Base-by-base conservation (phyloP, 2,113 vertebrate species). In the Cromileptes altivelis region DNA sequence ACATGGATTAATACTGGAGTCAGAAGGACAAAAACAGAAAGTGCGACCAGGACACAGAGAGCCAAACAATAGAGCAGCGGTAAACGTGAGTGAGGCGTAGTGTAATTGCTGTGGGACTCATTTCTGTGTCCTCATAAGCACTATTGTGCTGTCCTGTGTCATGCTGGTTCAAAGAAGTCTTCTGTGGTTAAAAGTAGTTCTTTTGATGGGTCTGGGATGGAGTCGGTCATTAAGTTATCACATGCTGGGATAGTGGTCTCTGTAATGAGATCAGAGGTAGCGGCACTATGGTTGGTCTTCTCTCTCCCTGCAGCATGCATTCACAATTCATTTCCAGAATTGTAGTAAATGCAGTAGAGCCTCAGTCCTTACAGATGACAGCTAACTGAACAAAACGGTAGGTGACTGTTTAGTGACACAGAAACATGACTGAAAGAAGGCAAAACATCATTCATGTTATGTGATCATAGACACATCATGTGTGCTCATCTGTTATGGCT, bases 211-310 rank as follows among this genome's bases (percentile, higher is more conserved):
- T 67, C 55, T 56, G 50, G 50, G 62, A 70, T 56, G 57, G 65
- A 80, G 75, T 49, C 4, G 45, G 70, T 81, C 88, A 92, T 90
- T 90, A 84, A 85, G 80, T 79, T 68, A 70, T 87, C 50, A 79
- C 90, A 81, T 30, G 86, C 86, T 85, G 84, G 21, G 84, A 87
- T 18, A 53, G 69, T 18, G 75, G 63, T 88, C 75, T 72, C 45
- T 82, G 56, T 81, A 81, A 85, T 83, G 82, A 90, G 79, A 86
- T 88, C 72, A 74, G 78, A 78, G 50, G 40, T 40, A 62, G 78
- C 77, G 58, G 57, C 80, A 2, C 82, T 75, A 52, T 9, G 40
- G 82, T 88, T 40, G 81, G 78, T 81, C 58, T 19, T 62, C 45
- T 45, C 53, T 73, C 75, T 67, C 73, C 50, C 70, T 40, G 49